Percentiles rank a stretch among this genome's conserved stretches.
Evolutionary conservation across 2,797 vertebrate species (phyloP).

Genomic region (Peromyscus aztecus): DNA sequence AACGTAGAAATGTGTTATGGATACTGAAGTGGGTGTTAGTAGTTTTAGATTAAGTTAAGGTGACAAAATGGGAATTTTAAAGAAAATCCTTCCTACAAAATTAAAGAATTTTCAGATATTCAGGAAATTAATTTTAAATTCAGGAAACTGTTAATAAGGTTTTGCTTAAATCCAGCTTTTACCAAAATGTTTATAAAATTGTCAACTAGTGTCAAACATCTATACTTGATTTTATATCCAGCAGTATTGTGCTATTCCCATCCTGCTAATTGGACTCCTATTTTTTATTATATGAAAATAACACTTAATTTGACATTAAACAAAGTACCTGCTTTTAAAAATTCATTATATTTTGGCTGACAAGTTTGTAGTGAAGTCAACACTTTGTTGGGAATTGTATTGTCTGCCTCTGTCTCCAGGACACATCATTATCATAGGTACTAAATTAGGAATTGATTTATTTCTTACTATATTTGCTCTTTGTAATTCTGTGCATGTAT

Average conservation of each 20-base stretch:
- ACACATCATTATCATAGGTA: background rate
- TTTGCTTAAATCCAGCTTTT: conserved; percentile 22
- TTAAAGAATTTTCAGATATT: conserved; percentile 45
- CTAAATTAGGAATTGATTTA: background rate
- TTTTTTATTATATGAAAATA: conserved; percentile 62
- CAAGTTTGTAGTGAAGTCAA: conserved; percentile 76
- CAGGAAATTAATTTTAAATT: background rate
- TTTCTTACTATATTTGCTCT: background rate
- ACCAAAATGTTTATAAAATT: conserved; percentile 62
- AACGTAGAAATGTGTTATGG: conserved; percentile 18
- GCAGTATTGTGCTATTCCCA: conserved; percentile 58
- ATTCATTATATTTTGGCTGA: conserved; percentile 66
- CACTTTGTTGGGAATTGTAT: conserved; percentile 71
- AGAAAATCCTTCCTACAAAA: background rate
- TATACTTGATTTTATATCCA: conserved; percentile 11
- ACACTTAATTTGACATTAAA: background rate
- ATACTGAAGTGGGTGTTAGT: background rate
- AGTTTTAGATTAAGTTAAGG: conserved; percentile 39
- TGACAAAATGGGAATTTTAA: background rate
- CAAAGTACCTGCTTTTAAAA: conserved; percentile 66
- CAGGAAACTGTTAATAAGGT: conserved; percentile 48
- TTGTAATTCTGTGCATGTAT: background rate
- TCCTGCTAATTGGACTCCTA: conserved; percentile 35
- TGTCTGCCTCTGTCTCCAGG: conserved; percentile 73
- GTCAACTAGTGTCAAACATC: conserved; percentile 25